Evolutionary conservation across 2,888 invertebrate genomes (phyloP), one percentile per base, ranked within the genome.

Genomic region (Rambutsinella grinnellia): DNA sequence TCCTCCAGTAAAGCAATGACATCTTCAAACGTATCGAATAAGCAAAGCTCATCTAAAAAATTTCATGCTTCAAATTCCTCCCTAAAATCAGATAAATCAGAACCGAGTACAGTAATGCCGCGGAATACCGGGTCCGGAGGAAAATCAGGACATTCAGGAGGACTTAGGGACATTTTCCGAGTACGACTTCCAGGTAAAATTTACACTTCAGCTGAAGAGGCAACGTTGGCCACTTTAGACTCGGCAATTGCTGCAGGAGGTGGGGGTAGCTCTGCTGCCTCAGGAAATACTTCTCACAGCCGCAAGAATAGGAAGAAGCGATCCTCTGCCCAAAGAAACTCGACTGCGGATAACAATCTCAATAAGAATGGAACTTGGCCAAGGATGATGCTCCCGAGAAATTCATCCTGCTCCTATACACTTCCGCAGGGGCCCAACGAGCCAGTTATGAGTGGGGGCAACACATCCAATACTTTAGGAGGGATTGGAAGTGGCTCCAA

Each of bases 301-400:
- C 60, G 82, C 13, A 84, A 84, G 65, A 76, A 65, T 47, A 53
- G 81, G n/a, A 81, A 81, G 65, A 84, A 84, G 57, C 67, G 82
- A 3, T 78, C 74, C 8, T 76, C 79, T 10, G 79, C 78, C 1
- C 66, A 66, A 10, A 62, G 83, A 60, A 80, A 79, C 28, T 81
- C 81, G 0, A 69, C 79, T 8, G 62, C 75, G 26, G 80, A 75
- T 6, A 76, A 68, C 26, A 79, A 56, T 60, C 47, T 78, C 0
- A 83, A 81, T 60, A 79, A 82, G 66, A 83, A 83, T 60, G 84
- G 84, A 23, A 84, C 84, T 17, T 84, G 82, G 84, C 84, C 84
- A 1, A 51, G 84, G 27, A 82, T 83, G 36, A 68, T 83, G 54
- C 63, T 81, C 13, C 79, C 80, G 47, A 71, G 79, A 54, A 82